Evolutionary conservation across 2,113 vertebrate genomes (phyloP), one percentile per base, ranked within the genome.

Genomic region (Tetraodon nigroviridis): DNA sequence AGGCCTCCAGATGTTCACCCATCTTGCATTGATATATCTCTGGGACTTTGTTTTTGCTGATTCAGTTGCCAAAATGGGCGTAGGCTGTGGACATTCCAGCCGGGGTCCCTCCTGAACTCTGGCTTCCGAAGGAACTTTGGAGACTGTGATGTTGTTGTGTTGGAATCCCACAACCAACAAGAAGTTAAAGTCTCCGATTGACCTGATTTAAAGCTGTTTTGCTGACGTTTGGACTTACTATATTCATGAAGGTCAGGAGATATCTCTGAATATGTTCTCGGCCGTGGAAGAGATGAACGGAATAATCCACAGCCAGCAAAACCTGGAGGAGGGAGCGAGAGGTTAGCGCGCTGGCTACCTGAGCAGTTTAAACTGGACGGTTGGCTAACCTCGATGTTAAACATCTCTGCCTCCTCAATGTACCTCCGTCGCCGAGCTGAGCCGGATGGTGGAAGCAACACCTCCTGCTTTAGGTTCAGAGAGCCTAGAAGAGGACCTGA

Each of bases 171-270:
- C 17, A 2, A 17, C 17, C 14, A 3, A 47, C n/a, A 19, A 47
- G 46, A 47, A 19, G 46, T 17, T 18, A 47, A 18, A 47, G 32
- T 37, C 32, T 12, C 11, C 8, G 32, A 3, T 2, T 12, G 32
- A 37, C 32, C 29, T 32, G 29, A 32, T 32, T 32, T 32, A 10
- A 1, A 32, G 29, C 29, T 2, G 4, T 37, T 10, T 10, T 37
- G 11, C 7, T n/a, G 1, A 2, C 32, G 58, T 21, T 19, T 41
- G 8, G 7, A 94, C 95, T 91, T 86, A 99, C 96, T n/a, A 99
- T 98, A 54, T 99, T 98, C 94, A 98, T 95, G 70, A 99, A 87
- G 0, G 96, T 99, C 64, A 99, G 91, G 44, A 99, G 90, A 80
- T 98, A 99, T 64, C 95, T 95, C 90, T 97, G 94, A 61, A 99